Evolutionary conservation across 2,113 vertebrate genomes (phyloP).

Genomic region (Megaptera novaeangliae): DNA sequence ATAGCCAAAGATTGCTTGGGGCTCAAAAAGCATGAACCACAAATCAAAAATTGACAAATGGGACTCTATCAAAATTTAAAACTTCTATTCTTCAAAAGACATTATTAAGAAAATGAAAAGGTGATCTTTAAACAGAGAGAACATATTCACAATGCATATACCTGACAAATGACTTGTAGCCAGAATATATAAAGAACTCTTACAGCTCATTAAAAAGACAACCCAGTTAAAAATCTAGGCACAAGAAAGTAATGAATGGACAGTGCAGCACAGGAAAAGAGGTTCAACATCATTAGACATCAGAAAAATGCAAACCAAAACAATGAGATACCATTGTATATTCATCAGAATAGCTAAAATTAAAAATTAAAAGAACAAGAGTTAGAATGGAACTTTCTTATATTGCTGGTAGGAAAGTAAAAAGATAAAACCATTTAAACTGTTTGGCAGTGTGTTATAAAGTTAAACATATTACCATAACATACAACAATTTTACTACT

Average conservation of each 20-base stretch:
- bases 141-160: background rate
- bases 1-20: background rate
- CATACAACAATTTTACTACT: background rate
- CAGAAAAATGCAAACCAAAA: background rate
- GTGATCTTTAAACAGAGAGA: background rate
- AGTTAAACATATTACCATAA: background rate
- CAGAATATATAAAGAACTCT: slow-evolving; percentile 11
- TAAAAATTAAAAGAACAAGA: background rate
- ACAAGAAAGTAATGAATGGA: background rate
- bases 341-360: background rate
- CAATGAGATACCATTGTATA: background rate
- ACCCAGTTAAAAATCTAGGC: background rate
- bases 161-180: background rate
- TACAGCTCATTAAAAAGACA: background rate
- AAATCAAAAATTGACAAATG: slow-evolving; percentile 3
- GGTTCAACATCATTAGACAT: background rate
- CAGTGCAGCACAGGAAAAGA: background rate
- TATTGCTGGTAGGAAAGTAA: background rate
- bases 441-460: background rate
- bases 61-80: slow-evolving; percentile 17
- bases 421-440: slow-evolving; percentile 10
- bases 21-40: background rate
- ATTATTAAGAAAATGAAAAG: slow-evolving; percentile 26
- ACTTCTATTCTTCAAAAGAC: background rate
- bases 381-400: background rate